phyloP scores from a whole-genome alignment of 2,113 vertebrate genomes.

The Vulpes vulpes region DNA sequence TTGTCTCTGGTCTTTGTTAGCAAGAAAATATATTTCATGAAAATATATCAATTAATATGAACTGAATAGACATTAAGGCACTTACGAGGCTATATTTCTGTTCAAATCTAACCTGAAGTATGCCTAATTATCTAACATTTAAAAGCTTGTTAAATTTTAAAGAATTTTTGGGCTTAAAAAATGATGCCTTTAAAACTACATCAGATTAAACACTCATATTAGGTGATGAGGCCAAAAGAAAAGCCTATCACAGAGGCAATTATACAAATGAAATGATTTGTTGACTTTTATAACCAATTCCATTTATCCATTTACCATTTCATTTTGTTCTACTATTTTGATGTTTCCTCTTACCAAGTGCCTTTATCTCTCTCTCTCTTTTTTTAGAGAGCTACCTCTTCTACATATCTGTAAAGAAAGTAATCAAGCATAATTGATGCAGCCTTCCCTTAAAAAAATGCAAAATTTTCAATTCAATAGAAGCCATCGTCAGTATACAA shows the following conservation, averaged over 20 bases:
- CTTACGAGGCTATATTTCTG: neutral
- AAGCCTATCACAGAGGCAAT: neutral
- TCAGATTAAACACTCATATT: neutral
- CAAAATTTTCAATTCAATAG: neutral
- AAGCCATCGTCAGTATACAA: neutral
- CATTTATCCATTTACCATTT: neutral
- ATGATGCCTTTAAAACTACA: conserved; percentile 52
- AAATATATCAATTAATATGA: conserved; percentile 52
- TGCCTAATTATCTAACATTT: conserved; percentile 54
- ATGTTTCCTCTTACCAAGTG: conserved; percentile 49
- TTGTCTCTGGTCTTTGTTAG: conserved; percentile 46
- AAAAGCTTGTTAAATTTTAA: conserved; percentile 47
- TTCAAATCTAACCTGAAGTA: conserved; percentile 56
- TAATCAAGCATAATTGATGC: neutral
- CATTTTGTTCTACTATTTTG: conserved; percentile 38
- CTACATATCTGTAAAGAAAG: neutral
- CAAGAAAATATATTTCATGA: neutral
- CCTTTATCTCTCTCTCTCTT: neutral
- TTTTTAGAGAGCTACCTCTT: neutral
- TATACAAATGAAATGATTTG: neutral
- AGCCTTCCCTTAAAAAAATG: neutral
- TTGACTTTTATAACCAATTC: neutral
- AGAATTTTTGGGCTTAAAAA: conserved; percentile 51
- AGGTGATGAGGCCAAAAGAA: neutral
- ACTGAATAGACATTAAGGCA: conserved; percentile 55